Conservation (phyloP, 2,113 vertebrate genomes). For the Myocastor coypus region DNA sequence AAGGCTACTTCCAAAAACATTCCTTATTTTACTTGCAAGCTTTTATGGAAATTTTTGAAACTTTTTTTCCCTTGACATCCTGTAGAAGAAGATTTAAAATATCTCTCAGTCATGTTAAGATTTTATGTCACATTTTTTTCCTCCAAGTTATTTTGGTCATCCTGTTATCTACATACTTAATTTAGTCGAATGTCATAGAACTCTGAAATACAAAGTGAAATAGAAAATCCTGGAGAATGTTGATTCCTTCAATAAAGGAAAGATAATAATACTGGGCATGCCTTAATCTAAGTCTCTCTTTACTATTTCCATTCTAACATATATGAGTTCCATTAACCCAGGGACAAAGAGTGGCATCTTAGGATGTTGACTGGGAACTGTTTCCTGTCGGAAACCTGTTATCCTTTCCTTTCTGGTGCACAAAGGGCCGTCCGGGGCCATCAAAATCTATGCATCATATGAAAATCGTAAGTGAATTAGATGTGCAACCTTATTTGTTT, state of each 20-base stretch:
- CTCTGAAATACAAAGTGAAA: constrained; percentile 1
- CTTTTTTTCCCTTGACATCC: not conserved
- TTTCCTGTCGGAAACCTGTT: not conserved
- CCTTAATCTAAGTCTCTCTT: not conserved
- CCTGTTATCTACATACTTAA: not conserved
- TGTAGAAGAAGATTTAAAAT: constrained; percentile 8
- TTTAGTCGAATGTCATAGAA: not conserved
- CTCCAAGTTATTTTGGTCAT: constrained; percentile 26
- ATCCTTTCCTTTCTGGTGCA: not conserved
- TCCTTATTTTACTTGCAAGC: not conserved
- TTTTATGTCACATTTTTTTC: not conserved
- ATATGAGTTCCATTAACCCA: not conserved
- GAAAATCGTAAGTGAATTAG: not conserved
- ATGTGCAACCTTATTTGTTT: not conserved
- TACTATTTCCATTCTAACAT: not conserved
- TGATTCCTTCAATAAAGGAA: not conserved
- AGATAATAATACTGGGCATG: not conserved
- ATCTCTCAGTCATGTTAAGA: not conserved
- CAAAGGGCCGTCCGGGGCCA: not conserved
- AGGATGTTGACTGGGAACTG: not conserved
- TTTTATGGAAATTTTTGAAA: constrained; percentile 12
- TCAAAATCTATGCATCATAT: not conserved
- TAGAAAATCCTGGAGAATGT: not conserved
- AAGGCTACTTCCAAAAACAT: not conserved
- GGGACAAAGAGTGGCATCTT: not conserved